These are phyloP conservation scores for Eupithecia subumbrata DNA, from an alignment of 2,888 invertebrate species.

Conservation along the genomic window DNA sequence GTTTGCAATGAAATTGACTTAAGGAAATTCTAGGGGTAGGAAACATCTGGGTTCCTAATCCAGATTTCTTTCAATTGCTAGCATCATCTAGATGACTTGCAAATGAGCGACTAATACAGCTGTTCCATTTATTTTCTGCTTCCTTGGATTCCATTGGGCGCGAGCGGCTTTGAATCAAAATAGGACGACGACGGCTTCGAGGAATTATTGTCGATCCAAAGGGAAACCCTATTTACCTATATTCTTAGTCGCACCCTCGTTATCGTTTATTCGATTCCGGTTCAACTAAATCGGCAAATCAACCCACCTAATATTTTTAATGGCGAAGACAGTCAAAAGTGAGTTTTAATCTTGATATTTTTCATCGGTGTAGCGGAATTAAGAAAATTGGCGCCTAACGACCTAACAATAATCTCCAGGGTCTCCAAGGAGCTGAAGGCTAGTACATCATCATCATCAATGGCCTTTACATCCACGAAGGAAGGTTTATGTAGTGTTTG, in stretches of 20 bases:
- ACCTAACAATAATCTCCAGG: not conserved
- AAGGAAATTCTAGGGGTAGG: not conserved
- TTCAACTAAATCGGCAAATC: not conserved
- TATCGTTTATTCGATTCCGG: not conserved
- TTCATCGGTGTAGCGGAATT: not conserved
- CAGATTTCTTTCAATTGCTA: not conserved
- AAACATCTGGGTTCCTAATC: not conserved
- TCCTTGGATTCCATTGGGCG: not conserved
- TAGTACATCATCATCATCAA: not conserved
- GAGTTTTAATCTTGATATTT: not conserved
- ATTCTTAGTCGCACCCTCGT: slow-evolving; percentile 2
- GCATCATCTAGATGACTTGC: not conserved
- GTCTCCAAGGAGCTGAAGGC: not conserved
- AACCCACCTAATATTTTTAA: not conserved
- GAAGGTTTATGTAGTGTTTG: no score
- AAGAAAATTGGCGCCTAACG: not conserved
- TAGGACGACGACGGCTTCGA: not conserved
- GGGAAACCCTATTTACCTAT: not conserved
- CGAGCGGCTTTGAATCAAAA: not conserved
- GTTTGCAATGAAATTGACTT: not conserved
- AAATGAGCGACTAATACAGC: not conserved
- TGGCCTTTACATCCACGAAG: no score
- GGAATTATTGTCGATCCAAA: not conserved
- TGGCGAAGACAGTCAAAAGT: not conserved
- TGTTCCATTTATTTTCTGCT: not conserved